phyloP scores from a whole-genome alignment of 2,797 vertebrate genomes.

The Prionace glauca region DNA sequence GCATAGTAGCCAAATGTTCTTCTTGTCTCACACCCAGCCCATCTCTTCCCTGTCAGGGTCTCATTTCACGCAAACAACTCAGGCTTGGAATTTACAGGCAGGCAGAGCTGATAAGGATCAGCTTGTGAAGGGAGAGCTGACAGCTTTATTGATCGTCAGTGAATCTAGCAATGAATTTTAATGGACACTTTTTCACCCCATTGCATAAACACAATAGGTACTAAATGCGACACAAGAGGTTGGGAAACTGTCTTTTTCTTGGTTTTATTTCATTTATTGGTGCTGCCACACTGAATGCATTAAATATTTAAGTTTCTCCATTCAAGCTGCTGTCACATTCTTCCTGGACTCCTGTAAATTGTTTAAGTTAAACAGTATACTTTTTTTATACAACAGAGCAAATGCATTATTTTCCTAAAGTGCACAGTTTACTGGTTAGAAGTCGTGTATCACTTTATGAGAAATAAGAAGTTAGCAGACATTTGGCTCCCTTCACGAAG shows the following conservation, averaged over 20 bases:
- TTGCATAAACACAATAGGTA: conserved; percentile 30
- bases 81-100: conserved; percentile 37
- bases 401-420: neutral
- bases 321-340: neutral
- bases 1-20: neutral
- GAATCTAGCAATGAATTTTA: conserved; percentile 26
- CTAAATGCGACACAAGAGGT: conserved; percentile 1
- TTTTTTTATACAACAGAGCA: neutral
- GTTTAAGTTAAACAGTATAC: neutral
- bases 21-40: neutral
- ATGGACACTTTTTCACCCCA: conserved; percentile 35
- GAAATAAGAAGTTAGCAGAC: neutral
- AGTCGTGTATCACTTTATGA: neutral
- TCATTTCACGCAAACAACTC: conserved; percentile 37
- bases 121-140: conserved; percentile 10
- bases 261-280: neutral
- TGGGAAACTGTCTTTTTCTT: neutral
- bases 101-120: conserved; percentile 36
- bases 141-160: neutral
- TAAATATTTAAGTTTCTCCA: neutral
- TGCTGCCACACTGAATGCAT: neutral
- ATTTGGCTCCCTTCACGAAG: neutral
- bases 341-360: neutral
- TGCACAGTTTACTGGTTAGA: neutral
- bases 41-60: conserved; percentile 20